Evolutionary conservation across 2,888 invertebrate genomes (phyloP).

Genomic region (Apeira syringaria): DNA sequence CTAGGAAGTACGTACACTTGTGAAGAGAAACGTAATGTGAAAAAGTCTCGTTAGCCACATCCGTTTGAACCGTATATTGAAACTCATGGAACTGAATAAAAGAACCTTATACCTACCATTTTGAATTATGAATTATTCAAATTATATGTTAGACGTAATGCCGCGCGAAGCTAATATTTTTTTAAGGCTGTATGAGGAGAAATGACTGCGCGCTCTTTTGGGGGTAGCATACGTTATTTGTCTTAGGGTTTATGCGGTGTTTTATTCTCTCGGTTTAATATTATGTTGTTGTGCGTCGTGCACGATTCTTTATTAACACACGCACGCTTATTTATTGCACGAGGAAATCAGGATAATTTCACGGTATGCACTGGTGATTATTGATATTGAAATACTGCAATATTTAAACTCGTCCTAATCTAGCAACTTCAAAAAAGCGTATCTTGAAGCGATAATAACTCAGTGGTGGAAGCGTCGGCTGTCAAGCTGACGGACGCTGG

Average conservation of each 20-base stretch:
- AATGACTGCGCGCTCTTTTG: constrained; percentile 18
- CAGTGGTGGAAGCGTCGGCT: no score
- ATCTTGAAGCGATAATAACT: no score
- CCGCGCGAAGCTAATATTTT: constrained; percentile 20
- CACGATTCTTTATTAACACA: no score
- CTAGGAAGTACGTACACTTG: constrained; percentile 2
- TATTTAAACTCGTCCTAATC: constrained; percentile 11
- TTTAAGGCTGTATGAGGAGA: constrained; percentile 23
- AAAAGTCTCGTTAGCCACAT: constrained; percentile 28
- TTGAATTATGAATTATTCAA: constrained; percentile 37
- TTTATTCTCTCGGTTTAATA: constrained; percentile 10
- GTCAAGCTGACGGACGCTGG: no score
- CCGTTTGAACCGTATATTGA: constrained; percentile 24
- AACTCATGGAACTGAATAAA: constrained; percentile 20
- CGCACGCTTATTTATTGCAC: constrained; percentile 5
- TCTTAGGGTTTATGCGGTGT: constrained; percentile 17
- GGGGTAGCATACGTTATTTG: constrained; percentile 23
- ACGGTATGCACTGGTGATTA: neutral
- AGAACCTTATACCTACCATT: constrained; percentile 16
- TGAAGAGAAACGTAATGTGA: constrained; percentile 16
- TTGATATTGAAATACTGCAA: constrained; percentile 6
- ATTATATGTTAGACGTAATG: constrained; percentile 34
- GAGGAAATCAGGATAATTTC: neutral
- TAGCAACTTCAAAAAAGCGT: no score
- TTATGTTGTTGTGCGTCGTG: constrained; percentile 16